phyloP scores from a whole-genome alignment of 2,888 invertebrate genomes.

The Cephus spinipes region DNA sequence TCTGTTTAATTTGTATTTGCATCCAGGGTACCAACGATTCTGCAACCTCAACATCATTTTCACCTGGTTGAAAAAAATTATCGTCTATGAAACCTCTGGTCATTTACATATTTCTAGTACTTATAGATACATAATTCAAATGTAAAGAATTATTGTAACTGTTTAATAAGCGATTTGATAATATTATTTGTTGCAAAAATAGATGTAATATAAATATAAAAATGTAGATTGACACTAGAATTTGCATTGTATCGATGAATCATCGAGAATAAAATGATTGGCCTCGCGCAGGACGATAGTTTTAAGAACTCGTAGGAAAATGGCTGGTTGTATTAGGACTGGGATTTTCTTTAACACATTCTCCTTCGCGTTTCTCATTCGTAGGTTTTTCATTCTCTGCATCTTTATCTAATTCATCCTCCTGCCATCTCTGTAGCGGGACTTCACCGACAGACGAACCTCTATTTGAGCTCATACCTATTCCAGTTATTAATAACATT shows the following conservation, averaged over 20 bases:
- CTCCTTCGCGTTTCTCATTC: constrained; percentile 39
- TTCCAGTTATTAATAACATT: constrained; percentile 12
- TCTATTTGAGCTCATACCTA: constrained; percentile 46
- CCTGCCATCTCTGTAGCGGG: constrained; percentile 28
- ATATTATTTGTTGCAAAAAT: not conserved
- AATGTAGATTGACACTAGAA: not conserved
- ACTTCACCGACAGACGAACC: constrained; percentile 34
- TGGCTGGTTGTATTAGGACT: constrained; percentile 5
- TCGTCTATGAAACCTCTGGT: not conserved
- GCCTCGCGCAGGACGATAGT: not conserved
- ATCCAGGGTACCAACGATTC: constrained; percentile 66
- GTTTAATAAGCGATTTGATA: not conserved
- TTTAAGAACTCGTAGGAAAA: constrained; percentile 14
- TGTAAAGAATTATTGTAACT: not conserved
- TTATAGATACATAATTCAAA: not conserved
- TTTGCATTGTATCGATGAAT: not conserved
- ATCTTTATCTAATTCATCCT: constrained; percentile 35
- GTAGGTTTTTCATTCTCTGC: constrained; percentile 41
- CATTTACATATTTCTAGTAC: not conserved
- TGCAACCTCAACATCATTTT: constrained; percentile 77
- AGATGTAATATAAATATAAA: not conserved
- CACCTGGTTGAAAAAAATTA: constrained; percentile 64
- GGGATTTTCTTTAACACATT: constrained; percentile 23
- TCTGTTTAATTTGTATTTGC: constrained; percentile 34
- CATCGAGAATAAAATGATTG: not conserved